Evolutionary conservation across 1,140 invertebrate genomes (phyloP).

Genomic region (Drosophila willistoni): DNA sequence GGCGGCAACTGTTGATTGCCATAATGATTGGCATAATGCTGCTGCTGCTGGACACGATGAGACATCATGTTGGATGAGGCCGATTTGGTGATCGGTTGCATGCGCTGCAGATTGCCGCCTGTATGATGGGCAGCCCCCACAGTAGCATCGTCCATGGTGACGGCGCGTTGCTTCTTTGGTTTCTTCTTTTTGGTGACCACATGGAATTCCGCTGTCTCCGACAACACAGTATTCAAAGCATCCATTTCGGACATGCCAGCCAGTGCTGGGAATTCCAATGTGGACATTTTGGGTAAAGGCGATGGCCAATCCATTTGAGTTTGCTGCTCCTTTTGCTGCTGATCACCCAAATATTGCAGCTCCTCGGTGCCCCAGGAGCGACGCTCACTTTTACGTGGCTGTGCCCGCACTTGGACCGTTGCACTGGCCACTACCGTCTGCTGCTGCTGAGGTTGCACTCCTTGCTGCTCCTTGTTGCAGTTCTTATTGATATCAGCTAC

Average conservation of each 20-base stretch:
- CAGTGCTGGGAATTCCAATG: conserved; percentile 38
- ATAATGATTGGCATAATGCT: conserved; percentile 14
- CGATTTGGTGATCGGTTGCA: conserved; percentile 67
- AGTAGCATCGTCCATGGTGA: conserved; percentile 75
- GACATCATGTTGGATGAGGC: conserved; percentile 71
- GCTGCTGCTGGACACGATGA: conserved; percentile 43
- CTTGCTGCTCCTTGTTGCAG: conserved; percentile 52
- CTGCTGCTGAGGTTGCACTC: conserved; percentile 25
- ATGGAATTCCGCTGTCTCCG: conserved; percentile 86
- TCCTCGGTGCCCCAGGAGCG: conserved; percentile 87
- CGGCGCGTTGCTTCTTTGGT: conserved; percentile 86
- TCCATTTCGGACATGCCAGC: conserved; percentile 70
- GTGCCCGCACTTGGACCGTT: conserved; percentile 22
- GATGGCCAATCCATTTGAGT: conserved; percentile 4
- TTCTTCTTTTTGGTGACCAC: conserved; percentile 89
- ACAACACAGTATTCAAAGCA: conserved; percentile 65
- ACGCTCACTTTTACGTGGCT: conserved; percentile 83
- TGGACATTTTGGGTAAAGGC: neutral
- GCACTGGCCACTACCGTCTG: neutral
- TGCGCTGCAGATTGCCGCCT: conserved; percentile 66
- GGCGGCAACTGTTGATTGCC: conserved; percentile 20
- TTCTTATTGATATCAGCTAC: conserved; percentile 65
- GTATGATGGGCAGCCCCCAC: conserved; percentile 52
- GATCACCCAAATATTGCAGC: conserved; percentile 72
- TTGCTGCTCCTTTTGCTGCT: conserved; percentile 21